Evolutionary conservation across 64 coral and sea anemone species (phyloP), one percentile per base, ranked within the genome.

Genomic region (Trachythela sp.): DNA sequence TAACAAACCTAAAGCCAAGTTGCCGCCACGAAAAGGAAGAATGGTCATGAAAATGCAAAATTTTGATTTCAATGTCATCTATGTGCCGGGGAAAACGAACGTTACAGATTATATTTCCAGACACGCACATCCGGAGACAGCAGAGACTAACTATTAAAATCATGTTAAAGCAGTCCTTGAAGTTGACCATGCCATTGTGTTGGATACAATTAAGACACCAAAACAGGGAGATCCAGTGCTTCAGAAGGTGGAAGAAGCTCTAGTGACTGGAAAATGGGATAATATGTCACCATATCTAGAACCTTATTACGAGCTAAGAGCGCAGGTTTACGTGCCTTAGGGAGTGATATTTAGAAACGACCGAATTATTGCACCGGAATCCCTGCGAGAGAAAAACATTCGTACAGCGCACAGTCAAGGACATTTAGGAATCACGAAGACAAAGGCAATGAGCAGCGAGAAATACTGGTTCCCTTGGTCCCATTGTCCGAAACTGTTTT

Each of bases 381-480:
- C 13, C 32, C 17, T 77, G 8, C 29, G 36, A 77, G 71, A 77
- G 8, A 77, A 77, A 39, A 77, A 10, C 31, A 77, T 77, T 22
- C 29, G 30, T 14, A 39, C 71, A 35, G 71, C 71, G 2, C 71
- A 77, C 32, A 33, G 71, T 35, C 71, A 77, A 35, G 71, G 71
- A 33, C 32, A 77, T 18, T 77, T 77, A n/a, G 71, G 71, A 77
- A 77, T 77, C 32, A 77, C 71, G 31, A 77, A 77, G 17, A 77
- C 71, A 13, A 77, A 77, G 36, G 71, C 29, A 36, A 77, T 77
- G 71, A 77, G 3, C 13, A 32, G n/a, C 8, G 26, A 77, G 8
- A 35, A 77, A 77, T 77, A 77, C 31, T 77, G 71, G 71, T 77
- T 77, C 29, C 71, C 71, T 77, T 17, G 71, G 29, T 1, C 3